Percentiles rank a stretch among this genome's conserved stretches.
These are phyloP conservation scores for Drosophila kambysellisi DNA, from an alignment of 2,888 invertebrate genomes.

Conservation along the genomic window DNA sequence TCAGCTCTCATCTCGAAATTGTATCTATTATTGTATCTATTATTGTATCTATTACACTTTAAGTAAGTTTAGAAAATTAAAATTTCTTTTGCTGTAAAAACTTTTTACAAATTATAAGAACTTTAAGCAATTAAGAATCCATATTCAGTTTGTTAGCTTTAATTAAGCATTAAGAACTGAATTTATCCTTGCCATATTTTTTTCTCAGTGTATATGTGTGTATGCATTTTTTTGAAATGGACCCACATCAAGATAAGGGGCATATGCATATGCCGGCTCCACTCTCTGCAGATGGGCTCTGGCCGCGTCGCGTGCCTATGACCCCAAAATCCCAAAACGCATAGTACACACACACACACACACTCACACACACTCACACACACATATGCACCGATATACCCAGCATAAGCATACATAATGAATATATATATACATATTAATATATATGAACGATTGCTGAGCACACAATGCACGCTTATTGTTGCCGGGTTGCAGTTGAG, in stretches of 20 bases:
- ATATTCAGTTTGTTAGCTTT: neutral
- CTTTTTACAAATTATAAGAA: too few relatives aligned
- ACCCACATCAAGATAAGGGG: conserved; percentile 52
- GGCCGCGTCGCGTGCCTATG: conserved; percentile 58
- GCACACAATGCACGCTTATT: conserved; percentile 75
- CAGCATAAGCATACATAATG: conserved; percentile 28
- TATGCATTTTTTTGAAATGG: conserved; percentile 29
- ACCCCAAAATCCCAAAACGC: conserved; percentile 78
- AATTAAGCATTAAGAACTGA: neutral
- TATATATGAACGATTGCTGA: conserved; percentile 36
- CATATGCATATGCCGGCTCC: conserved; percentile 21
- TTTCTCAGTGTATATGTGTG: conserved; percentile 1
- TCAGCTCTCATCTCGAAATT: neutral
- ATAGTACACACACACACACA: conserved; percentile 21
- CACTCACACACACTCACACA: conserved; percentile 12
- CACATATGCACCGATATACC: conserved; percentile 20
- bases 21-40: too few relatives aligned
- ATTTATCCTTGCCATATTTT: neutral
- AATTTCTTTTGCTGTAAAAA: too few relatives aligned
- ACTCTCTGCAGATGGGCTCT: conserved; percentile 29
- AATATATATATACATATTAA: conserved; percentile 13
- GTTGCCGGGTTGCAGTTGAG: conserved; percentile 52
- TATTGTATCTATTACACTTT: too few relatives aligned
- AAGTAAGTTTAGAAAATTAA: too few relatives aligned
- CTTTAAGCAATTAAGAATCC: too few relatives aligned